Conservation (phyloP, 2,797 vertebrate genomes). For the Rhincodon typus region DNA sequence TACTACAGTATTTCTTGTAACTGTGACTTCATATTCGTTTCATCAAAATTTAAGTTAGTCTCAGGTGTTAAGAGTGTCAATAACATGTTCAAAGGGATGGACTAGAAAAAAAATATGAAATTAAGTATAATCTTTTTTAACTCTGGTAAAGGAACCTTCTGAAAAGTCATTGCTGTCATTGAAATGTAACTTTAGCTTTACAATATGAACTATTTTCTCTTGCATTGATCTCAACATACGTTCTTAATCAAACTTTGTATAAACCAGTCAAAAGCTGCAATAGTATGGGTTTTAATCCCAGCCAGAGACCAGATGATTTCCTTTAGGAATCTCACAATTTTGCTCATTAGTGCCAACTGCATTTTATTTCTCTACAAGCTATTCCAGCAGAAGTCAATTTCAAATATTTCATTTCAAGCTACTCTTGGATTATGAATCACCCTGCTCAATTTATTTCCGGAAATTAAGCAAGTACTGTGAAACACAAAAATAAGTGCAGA, state of each 20-base stretch:
- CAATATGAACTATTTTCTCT: not conserved
- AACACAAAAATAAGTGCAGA: not conserved
- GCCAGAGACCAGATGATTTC: not conserved
- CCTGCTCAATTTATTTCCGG: not conserved
- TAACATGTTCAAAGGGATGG: not conserved
- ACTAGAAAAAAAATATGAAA: not conserved
- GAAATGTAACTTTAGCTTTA: not conserved
- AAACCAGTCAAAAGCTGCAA: not conserved
- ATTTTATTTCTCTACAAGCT: not conserved
- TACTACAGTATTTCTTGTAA: not conserved
- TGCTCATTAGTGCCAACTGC: not conserved
- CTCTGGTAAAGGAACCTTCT: not conserved
- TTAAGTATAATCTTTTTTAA: not conserved
- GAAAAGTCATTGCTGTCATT: not conserved
- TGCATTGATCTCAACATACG: too few relatives aligned
- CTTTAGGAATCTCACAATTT: not conserved
- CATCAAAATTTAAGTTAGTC: not conserved
- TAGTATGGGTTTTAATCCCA: not conserved
- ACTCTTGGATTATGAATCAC: not conserved
- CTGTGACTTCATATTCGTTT: not conserved
- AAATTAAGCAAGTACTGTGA: not conserved
- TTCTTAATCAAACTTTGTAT: not conserved
- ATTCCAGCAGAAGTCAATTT: not conserved
- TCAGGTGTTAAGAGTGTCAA: not conserved
- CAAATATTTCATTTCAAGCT: not conserved